Percentiles rank a stretch among this genome's conserved stretches.
Conservation (phyloP, 2,113 vertebrate genomes). For the Rhegmatorhina hoffmannsi region DNA sequence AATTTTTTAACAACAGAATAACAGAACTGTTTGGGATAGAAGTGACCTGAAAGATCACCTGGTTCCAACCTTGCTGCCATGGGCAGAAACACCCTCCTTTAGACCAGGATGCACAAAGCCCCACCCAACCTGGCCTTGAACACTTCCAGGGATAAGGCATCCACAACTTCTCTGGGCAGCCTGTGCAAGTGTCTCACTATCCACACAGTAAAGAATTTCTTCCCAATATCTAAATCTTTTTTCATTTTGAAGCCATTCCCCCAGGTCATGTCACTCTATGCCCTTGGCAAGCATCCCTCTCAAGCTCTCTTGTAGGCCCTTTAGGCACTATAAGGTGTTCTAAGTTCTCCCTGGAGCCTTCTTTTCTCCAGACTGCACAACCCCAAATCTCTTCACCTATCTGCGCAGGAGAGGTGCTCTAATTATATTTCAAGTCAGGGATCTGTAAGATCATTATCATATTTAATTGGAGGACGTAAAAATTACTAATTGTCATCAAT, state of each 20-base stretch:
- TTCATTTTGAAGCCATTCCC: neutral
- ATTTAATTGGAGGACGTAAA: slow-evolving; percentile 32
- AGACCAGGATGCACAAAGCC: neutral
- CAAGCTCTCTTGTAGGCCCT: neutral
- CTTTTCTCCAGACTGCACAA: neutral
- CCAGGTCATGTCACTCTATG: neutral
- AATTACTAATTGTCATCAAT: slow-evolving; percentile 44
- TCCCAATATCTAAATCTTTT: neutral
- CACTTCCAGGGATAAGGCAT: neutral
- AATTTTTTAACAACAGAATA: neutral
- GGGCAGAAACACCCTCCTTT: neutral
- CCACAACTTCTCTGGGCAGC: neutral
- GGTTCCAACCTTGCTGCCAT: neutral
- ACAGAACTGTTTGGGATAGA: neutral
- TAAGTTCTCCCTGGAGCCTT: neutral
- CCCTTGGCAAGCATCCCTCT: neutral
- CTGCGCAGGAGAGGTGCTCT: neutral
- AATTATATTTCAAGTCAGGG: neutral
- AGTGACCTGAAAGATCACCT: neutral
- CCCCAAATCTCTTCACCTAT: neutral
- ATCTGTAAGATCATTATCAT: neutral
- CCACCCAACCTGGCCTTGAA: neutral
- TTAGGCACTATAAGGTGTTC: neutral
- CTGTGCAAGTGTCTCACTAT: neutral
- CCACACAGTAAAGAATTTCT: neutral